Base-by-base conservation (phyloP, 2,797 vertebrate genomes). In the Pyrocephalus nanus region DNA sequence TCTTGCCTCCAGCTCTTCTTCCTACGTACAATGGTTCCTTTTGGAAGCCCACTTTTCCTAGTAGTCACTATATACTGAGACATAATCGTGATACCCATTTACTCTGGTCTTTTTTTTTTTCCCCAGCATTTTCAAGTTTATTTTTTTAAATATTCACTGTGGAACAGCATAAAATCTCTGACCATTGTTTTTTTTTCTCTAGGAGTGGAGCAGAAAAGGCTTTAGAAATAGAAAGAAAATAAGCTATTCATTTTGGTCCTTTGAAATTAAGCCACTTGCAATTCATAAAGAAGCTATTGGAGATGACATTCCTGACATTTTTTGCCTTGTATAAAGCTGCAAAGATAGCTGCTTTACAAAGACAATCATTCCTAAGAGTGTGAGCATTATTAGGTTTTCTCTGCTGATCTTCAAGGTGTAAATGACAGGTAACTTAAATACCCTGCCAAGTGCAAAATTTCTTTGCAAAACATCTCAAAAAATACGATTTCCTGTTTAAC, bases 401-500 rank as follows among this genome's bases (percentile, higher is more conserved):
- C 83, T 77, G 86, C 91, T 95, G 91, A 96, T 95, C 93, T 92
- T 93, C 91, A 85, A 91, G 94, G 80, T 93, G 72, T 60, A 90
- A 94, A 71, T 96, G 96, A 95, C 93, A 95, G 92, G 90, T 96
- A 94, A 92, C 85, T 93, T 96, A 93, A 94, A 96, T 93, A 88
- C 92, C 83, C 83, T 96, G 89, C 88, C 89, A 96, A 95, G 36
- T 96, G 78, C 58, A 94, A 95, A 92, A 95, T 85, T 87, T 96
- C 90, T 95, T 93, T 77, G 76, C 77, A 92, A 94, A 96, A 79
- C 61, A 94, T 84, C 75, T 92, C 89, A 94, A 73, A 92, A 87
- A 87, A n/a, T 29, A 69, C 1, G 53, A 89, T 89, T 95, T 93
- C 60, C 89, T 94, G n/a, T 94, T 97, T 96, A 95, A 86, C 96